Base-by-base conservation (phyloP, 2,888 invertebrate genomes). In the Cryptus armator region DNA sequence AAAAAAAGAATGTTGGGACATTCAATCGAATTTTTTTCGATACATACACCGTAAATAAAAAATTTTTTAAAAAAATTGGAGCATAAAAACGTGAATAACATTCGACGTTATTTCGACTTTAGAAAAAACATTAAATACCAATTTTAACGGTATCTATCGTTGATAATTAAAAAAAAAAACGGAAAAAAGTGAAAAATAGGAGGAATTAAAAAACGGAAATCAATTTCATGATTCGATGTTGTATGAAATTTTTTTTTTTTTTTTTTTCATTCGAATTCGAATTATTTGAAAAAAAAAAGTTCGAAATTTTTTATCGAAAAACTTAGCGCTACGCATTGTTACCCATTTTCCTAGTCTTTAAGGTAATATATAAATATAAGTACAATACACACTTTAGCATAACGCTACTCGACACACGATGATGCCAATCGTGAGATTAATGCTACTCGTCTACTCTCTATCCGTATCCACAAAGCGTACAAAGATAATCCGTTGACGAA, bases 301-400 rank as follows among this genome's bases (percentile, higher is more conserved):
- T 10, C 48, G 12, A 48, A 3, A 48, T 48, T 48, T 24, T 24
- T 29, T 3, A 29, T 59, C 10, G 59, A 24, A 9, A 9, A 24
- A 59, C 14, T 19, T 37, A 12, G 48, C 44, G 14, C n/a, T n/a
- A 32, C 51, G n/a, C 51, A 51, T 10, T 19, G 46, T 67, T 67
- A 67, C 68, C 29, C 68, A 48, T 12, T 24, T 46, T 6, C 68
- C 19, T 48, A 68, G 19, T 24, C 44, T n/a, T 68, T 68, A 29
- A 68, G 46, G 43, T 74, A 24, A 29, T 62, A 74, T 32, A 16
- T 62, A 46, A 62, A 48, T 64, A 19, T 48, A 32, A 10, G 12
- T n/a, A 9, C 10, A 48, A n/a, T 16, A 44, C n/a, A 9, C 2
- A 29, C 29, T 2, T 14, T 66, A 46, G 51, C 29, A 53, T 29